A percentile compares a stretch with the other conserved stretches of the same genome.
phyloP scores from a whole-genome alignment of 2,113 vertebrate species.

The Phyllopteryx taeniolatus region DNA sequence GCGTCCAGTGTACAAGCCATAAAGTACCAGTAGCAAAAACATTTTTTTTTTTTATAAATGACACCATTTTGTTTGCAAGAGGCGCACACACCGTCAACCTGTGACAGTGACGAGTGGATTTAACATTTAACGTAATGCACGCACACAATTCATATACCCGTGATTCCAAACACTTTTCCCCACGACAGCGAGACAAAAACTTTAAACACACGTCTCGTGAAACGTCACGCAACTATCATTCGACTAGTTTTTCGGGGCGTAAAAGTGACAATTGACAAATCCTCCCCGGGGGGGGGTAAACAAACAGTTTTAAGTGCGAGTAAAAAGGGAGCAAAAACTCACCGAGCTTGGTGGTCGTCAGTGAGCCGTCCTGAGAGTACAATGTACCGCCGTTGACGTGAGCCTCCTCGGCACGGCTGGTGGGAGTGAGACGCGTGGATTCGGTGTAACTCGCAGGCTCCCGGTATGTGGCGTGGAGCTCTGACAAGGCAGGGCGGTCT shows the following conservation, averaged over 20 bases:
- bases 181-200: background rate
- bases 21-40: background rate
- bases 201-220: background rate
- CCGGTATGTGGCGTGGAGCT: background rate
- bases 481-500: background rate
- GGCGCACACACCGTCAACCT: background rate
- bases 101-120: background rate
- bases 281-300: too few relatives aligned
- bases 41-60: background rate
- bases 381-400: too few relatives aligned
- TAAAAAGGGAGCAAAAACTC: background rate
- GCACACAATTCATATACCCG: background rate
- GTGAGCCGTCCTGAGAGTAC: background rate
- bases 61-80: background rate
- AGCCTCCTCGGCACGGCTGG: background rate
- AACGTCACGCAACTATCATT: background rate
- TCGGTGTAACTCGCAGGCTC: background rate
- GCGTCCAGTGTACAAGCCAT: background rate
- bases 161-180: background rate
- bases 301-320: background rate
- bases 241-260: background rate
- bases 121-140: background rate
- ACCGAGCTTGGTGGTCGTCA: conserved; percentile 4
- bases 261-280: background rate
- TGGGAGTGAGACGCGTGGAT: background rate